A percentile compares a stretch with the other conserved stretches of the same genome.
phyloP scores from a whole-genome alignment of 2,797 vertebrate genomes.

The Botia almorhae region DNA sequence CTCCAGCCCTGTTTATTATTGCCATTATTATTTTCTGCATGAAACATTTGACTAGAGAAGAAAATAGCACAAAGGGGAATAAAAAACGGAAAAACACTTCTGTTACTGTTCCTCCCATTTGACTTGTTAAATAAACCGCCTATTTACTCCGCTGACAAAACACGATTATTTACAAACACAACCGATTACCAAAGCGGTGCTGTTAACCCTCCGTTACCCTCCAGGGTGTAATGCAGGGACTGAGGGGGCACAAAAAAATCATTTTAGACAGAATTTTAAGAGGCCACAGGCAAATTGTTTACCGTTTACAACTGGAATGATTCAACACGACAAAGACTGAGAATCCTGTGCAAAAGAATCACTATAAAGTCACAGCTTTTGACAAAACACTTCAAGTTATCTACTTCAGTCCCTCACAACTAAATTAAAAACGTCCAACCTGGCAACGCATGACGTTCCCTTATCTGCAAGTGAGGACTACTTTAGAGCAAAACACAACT shows the following conservation, averaged over 20 bases:
- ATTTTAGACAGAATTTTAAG: slow-evolving; percentile 6
- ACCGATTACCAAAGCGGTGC: slow-evolving; percentile 52
- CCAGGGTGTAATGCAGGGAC: slow-evolving; percentile 4
- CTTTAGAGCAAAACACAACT: slow-evolving; percentile 55
- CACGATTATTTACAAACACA: slow-evolving; percentile 79
- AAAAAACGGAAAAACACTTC: slow-evolving; percentile 23
- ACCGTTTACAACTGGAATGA: not conserved
- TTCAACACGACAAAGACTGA: not conserved
- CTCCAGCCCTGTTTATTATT: slow-evolving; percentile 79
- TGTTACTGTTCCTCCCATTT: slow-evolving; percentile 70
- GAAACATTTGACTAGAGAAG: slow-evolving; percentile 47
- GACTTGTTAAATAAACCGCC: slow-evolving; percentile 81
- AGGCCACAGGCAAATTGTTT: slow-evolving; percentile 8
- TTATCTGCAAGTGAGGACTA: slow-evolving; percentile 44
- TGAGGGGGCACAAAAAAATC: slow-evolving; percentile 10
- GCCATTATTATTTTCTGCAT: slow-evolving; percentile 72
- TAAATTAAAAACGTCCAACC: slow-evolving; percentile 12
- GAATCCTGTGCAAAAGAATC: not conserved
- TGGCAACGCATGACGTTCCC: not conserved
- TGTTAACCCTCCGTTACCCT: slow-evolving; percentile 22
- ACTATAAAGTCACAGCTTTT: not conserved
- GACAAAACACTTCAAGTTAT: not conserved
- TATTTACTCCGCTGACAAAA: slow-evolving; percentile 75
- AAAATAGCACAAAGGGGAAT: slow-evolving; percentile 28
- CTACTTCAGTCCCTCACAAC: not conserved